These are phyloP conservation scores for Euura saliciscinereae DNA, from an alignment of 1,140 invertebrate genomes.

Conservation along the genomic window DNA sequence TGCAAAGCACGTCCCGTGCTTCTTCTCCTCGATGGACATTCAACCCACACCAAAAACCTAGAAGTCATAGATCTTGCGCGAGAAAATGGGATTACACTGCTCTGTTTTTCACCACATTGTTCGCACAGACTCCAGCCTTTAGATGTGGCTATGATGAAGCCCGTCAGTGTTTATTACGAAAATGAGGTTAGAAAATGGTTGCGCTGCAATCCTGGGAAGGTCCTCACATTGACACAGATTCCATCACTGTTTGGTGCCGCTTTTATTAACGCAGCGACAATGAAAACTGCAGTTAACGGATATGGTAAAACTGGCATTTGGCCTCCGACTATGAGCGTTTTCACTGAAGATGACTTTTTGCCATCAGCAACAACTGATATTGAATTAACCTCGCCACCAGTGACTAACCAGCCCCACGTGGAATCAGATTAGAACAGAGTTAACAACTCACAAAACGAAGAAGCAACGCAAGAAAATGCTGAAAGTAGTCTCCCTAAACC, in stretches of 20 bases:
- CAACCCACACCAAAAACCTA: conserved; percentile 29
- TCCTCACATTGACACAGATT: conserved; percentile 39
- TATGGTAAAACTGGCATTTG: conserved; percentile 43
- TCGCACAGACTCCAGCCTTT: conserved; percentile 52
- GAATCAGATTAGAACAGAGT: neutral
- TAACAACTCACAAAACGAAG: neutral
- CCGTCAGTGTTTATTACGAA: conserved; percentile 49
- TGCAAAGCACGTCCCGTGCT: conserved; percentile 35
- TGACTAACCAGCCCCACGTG: neutral
- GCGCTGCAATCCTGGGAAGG: conserved; percentile 32
- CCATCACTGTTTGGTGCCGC: conserved; percentile 36
- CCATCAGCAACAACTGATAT: conserved; percentile 15
- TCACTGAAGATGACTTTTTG: conserved; percentile 31
- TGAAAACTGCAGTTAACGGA: conserved; percentile 38
- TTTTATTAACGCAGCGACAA: conserved; percentile 40
- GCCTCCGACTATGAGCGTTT: conserved; percentile 35
- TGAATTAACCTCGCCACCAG: neutral
- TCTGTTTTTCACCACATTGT: conserved; percentile 45
- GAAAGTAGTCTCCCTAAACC: too few species aligned
- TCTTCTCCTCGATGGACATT: conserved; percentile 41
- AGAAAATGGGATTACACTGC: conserved; percentile 41
- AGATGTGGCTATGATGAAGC: conserved; percentile 44
- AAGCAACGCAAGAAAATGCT: too few species aligned
- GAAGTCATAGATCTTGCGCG: conserved; percentile 37
- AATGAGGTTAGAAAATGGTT: conserved; percentile 40